These are phyloP conservation scores for Protobothrops flavoviridis DNA, from an alignment of 2,113 vertebrate genomes.

Conservation along the genomic window DNA sequence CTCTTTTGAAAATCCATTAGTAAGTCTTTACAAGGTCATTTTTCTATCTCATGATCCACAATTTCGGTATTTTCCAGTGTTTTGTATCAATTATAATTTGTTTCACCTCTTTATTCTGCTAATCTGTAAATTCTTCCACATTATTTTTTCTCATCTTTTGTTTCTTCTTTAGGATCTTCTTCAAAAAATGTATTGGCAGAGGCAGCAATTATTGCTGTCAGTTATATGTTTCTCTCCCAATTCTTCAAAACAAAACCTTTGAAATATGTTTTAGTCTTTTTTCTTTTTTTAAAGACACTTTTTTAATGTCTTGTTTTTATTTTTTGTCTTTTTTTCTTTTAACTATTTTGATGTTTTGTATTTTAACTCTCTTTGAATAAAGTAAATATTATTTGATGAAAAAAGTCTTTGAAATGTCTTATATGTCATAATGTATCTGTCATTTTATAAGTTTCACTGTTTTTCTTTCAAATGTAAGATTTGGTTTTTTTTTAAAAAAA, in stretches of 20 bases:
- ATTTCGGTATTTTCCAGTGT: background rate
- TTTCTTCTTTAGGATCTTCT: background rate
- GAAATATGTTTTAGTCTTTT: background rate
- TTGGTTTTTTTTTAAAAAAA: too few relatives aligned
- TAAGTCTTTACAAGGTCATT: background rate
- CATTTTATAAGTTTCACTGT: too few relatives aligned
- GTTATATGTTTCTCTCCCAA: background rate
- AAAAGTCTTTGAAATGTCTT: background rate
- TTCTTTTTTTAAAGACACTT: background rate
- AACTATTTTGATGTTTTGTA: background rate
- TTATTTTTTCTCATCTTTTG: background rate
- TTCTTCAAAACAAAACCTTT: background rate
- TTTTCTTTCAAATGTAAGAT: too few relatives aligned
- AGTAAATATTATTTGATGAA: background rate
- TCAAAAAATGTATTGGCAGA: background rate
- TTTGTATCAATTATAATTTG: background rate
- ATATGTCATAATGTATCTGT: too few relatives aligned
- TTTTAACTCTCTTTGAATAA: background rate
- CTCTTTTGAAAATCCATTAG: background rate
- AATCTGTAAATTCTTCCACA: background rate
- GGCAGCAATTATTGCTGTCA: background rate
- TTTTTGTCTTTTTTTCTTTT: background rate
- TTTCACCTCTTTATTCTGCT: background rate
- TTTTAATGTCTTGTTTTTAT: background rate
- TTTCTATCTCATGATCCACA: background rate